Evolutionary conservation across 2,888 invertebrate species (phyloP), one percentile per base, ranked within the genome.

Genomic region (Aproaerema taeniolella): DNA sequence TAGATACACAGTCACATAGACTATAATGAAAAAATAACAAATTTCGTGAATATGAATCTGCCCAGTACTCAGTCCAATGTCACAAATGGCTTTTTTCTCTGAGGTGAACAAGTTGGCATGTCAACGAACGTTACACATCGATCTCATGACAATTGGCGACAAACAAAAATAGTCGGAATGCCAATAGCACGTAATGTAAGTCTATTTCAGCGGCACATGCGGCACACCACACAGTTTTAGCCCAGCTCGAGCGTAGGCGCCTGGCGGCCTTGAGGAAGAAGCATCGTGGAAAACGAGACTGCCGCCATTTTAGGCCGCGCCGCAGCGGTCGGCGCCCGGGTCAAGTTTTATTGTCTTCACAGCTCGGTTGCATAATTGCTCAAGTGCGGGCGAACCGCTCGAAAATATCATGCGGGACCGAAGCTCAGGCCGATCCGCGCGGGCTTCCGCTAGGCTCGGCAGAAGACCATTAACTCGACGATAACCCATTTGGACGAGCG

Each of bases 311-410:
- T 86, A 81, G 86, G 86, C 64, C 64, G 67, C 75, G 76, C 59
- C 64, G 71, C 74, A 58, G 60, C 74, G 72, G 71, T 63, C 75
- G 65, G 57, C 60, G 52, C 60, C 58, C 61, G 78, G 81, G 71
- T 83, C 82, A 74, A 76, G 74, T 83, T 86, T 82, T 86, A 83
- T 82, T 78, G 85, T 82, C 78, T 73, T 77, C 74, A 67, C 67
- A 58, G 53, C 61, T 29, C 59, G 69, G 69, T 86, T 85, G 85
- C 85, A 82, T 85, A 86, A 85, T 70, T 59, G 58, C 50, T 55
- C 48, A 52, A 52, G 51, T 53, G 56, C 55, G 49, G 49, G 55
- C 66, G 68, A 67, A 65, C 61, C 67, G 70, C 61, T 57, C 70
- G 64, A 72, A 74, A 79, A 79, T 79, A 79, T 74, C 74, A 69